Evolutionary conservation across 2,113 vertebrate species (phyloP).

Genomic region (Motacilla alba): DNA sequence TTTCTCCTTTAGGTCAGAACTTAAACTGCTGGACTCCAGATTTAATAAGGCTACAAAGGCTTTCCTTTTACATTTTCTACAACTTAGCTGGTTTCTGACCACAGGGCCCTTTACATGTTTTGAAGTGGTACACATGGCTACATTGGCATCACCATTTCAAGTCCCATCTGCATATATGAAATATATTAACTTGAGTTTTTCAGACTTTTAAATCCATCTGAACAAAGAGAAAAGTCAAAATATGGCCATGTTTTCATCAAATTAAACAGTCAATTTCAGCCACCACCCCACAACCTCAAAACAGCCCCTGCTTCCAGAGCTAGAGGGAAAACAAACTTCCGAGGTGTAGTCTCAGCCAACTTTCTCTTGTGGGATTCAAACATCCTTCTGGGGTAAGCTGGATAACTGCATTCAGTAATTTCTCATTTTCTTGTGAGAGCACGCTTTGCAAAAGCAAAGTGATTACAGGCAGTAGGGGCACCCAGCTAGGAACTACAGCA

Average conservation of each 20-base stretch:
- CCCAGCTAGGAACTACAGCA: background rate
- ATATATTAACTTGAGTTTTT: background rate
- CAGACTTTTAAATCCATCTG: background rate
- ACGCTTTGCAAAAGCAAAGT: background rate
- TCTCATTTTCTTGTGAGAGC: background rate
- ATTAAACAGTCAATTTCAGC: background rate
- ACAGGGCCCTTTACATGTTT: background rate
- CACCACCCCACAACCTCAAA: background rate
- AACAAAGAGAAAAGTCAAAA: background rate
- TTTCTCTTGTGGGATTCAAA: background rate
- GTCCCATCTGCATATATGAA: background rate
- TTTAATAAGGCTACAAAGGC: background rate
- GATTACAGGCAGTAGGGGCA: background rate
- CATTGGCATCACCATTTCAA: background rate
- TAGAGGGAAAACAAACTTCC: background rate
- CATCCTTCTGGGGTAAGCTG: background rate
- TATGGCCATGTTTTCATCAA: background rate
- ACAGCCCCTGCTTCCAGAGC: background rate
- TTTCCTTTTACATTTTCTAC: background rate
- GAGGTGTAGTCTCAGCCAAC: background rate
- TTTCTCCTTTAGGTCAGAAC: background rate
- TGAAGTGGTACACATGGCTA: background rate
- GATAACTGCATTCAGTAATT: background rate
- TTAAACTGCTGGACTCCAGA: background rate
- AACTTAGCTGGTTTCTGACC: background rate